These are phyloP conservation scores for Linnaemya tessellans DNA, from an alignment of 2,888 invertebrate species.

Conservation along the genomic window DNA sequence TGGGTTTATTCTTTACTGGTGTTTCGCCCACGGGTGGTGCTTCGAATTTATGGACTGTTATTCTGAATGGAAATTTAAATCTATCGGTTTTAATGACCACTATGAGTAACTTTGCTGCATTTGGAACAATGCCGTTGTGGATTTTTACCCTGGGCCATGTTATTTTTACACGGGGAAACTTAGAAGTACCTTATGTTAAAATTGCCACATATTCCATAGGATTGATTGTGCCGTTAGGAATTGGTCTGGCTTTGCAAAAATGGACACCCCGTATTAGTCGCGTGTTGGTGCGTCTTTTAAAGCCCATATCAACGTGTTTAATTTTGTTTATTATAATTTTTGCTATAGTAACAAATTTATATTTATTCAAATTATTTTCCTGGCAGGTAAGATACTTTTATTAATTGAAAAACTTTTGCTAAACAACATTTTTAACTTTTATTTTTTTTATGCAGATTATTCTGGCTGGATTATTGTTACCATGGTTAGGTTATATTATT, in stretches of 20 bases:
- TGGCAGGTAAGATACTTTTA: conserved; percentile 88
- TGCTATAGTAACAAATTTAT: conserved; percentile 94
- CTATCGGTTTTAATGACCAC: conserved; percentile 98
- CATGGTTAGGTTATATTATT: conserved; percentile 90
- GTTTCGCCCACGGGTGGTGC: conserved; percentile 97
- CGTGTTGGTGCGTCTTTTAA: conserved; percentile 90
- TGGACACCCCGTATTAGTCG: conserved; percentile 88
- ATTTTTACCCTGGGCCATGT: conserved; percentile 92
- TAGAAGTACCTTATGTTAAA: conserved; percentile 90
- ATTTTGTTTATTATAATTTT: conserved; percentile 93
- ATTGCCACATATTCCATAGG: conserved; percentile 90
- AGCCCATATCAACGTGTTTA: conserved; percentile 91
- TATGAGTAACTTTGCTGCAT: conserved; percentile 92
- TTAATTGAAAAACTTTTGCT: conserved; percentile 24
- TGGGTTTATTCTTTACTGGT: conserved; percentile 95
- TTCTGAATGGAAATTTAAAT: conserved; percentile 95
- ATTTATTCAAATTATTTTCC: conserved; percentile 93
- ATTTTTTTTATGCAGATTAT: conserved; percentile 86
- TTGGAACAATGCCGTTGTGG: conserved; percentile 97
- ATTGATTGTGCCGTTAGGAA: conserved; percentile 88
- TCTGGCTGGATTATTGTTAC: conserved; percentile 90
- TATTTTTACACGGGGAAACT: conserved; percentile 88
- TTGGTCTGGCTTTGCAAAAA: conserved; percentile 88
- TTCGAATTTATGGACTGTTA: conserved; percentile 97
- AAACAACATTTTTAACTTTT: conserved; percentile 72